phyloP scores from a whole-genome alignment of 1,140 invertebrate species.

The Nasonia longicornis region DNA sequence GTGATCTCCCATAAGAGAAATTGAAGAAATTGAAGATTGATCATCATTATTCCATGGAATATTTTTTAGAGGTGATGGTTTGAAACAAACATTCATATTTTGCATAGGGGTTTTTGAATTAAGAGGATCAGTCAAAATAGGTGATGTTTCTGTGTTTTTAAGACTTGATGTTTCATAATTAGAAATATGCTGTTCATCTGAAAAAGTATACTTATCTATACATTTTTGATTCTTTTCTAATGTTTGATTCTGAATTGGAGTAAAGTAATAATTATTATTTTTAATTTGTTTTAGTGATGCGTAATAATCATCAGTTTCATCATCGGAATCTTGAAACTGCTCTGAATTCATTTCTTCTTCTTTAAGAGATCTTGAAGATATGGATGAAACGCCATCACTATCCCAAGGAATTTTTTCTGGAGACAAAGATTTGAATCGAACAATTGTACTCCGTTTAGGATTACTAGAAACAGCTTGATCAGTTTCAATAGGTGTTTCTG shows the following conservation, averaged over 20 bases:
- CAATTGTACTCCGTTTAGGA: neutral
- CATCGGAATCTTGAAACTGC: neutral
- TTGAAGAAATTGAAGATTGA: neutral
- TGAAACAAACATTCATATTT: constrained; percentile 25
- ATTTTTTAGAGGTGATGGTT: constrained; percentile 34
- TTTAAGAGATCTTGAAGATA: neutral
- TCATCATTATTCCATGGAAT: neutral
- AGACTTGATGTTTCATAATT: neutral
- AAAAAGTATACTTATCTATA: neutral
- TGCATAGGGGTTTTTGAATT: constrained; percentile 4
- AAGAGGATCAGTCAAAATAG: neutral
- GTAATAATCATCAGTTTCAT: neutral
- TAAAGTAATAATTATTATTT: neutral
- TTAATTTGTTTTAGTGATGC: neutral
- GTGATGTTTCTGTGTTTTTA: too few species aligned
- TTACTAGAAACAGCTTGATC: neutral
- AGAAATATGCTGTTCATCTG: neutral
- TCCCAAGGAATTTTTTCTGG: neutral
- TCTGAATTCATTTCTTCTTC: neutral
- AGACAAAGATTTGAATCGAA: neutral
- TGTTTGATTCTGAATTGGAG: neutral
- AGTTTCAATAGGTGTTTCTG: neutral
- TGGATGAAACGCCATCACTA: neutral
- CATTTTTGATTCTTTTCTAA: neutral
- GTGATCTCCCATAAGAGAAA: neutral